Conservation (phyloP, 2,888 invertebrate species). For the Plebejus melissa region DNA sequence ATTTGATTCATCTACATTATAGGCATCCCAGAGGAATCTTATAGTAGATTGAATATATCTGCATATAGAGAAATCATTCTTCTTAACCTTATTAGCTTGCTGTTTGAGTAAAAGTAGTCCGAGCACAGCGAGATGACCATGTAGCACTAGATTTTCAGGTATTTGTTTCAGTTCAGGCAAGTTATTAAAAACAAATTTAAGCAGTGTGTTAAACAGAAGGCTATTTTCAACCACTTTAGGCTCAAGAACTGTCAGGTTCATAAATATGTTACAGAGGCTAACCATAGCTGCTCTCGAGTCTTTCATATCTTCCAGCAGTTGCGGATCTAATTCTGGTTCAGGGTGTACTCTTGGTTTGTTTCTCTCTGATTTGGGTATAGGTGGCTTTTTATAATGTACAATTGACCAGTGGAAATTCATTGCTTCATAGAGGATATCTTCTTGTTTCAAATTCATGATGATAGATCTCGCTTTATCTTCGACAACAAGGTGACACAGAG, state of each 20-base stretch:
- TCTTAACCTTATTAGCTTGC: slow-evolving; percentile 88
- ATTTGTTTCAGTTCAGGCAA: slow-evolving; percentile 90
- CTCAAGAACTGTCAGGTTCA: slow-evolving; percentile 94
- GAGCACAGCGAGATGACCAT: slow-evolving; percentile 90
- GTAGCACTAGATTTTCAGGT: slow-evolving; percentile 89
- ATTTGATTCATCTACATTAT: slow-evolving; percentile 92
- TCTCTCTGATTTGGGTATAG: slow-evolving; percentile 88
- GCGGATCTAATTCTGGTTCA: slow-evolving; percentile 85
- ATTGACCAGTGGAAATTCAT: slow-evolving; percentile 92
- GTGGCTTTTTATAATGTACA: slow-evolving; percentile 90
- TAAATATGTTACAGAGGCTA: slow-evolving; percentile 93
- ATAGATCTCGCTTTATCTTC: slow-evolving; percentile 93
- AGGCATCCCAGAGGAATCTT: slow-evolving; percentile 95
- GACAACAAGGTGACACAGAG: slow-evolving; percentile 93
- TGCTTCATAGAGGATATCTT: slow-evolving; percentile 88
- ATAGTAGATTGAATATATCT: slow-evolving; percentile 93
- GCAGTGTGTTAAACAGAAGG: slow-evolving; percentile 85
- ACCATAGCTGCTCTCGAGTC: slow-evolving; percentile 91
- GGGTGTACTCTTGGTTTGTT: slow-evolving; percentile 86
- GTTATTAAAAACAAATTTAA: slow-evolving; percentile 92
- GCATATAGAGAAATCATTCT: slow-evolving; percentile 93
- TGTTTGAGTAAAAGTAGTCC: slow-evolving; percentile 91
- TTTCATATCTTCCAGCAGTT: slow-evolving; percentile 88
- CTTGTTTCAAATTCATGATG: slow-evolving; percentile 86
- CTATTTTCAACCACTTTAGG: slow-evolving; percentile 90